Evolutionary conservation across 2,113 vertebrate genomes (phyloP).

Genomic region (Leuciscus idus): DNA sequence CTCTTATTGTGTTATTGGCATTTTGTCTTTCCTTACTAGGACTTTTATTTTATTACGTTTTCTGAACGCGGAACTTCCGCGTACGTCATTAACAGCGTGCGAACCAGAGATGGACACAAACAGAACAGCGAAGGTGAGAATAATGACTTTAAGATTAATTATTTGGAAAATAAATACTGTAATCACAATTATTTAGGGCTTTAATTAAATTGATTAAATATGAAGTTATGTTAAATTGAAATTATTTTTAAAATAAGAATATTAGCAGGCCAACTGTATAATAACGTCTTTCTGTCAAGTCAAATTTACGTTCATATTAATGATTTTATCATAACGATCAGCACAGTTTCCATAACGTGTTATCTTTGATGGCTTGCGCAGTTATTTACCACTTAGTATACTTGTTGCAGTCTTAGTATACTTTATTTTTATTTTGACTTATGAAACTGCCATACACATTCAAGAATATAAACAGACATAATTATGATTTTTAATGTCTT

Average conservation of each 20-base stretch:
- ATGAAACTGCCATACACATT: not conserved
- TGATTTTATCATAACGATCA: not conserved
- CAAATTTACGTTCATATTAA: not conserved
- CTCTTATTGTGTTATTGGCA: not conserved
- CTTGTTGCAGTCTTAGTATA: not conserved
- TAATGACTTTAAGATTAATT: not conserved
- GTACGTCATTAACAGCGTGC: not conserved
- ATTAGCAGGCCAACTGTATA: not conserved
- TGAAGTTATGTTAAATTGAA: not conserved
- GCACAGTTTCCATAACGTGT: not conserved
- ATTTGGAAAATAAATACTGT: not conserved
- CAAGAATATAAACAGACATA: not conserved
- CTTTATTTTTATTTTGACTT: not conserved
- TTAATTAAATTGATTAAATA: not conserved
- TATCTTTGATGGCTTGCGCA: not conserved
- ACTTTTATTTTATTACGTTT: conserved; percentile 1
- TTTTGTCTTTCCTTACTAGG: not conserved
- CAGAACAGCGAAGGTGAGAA: conserved; percentile 64
- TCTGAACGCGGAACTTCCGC: not conserved
- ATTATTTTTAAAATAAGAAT: not conserved
- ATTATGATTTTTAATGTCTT: not conserved
- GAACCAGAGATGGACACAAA: conserved; percentile 61
- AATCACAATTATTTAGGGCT: not conserved
- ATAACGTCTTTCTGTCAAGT: not conserved
- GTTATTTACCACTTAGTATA: not conserved